These are phyloP conservation scores for Hoplostethus atlanticus DNA, from an alignment of 2,797 vertebrate genomes.

Conservation along the genomic window DNA sequence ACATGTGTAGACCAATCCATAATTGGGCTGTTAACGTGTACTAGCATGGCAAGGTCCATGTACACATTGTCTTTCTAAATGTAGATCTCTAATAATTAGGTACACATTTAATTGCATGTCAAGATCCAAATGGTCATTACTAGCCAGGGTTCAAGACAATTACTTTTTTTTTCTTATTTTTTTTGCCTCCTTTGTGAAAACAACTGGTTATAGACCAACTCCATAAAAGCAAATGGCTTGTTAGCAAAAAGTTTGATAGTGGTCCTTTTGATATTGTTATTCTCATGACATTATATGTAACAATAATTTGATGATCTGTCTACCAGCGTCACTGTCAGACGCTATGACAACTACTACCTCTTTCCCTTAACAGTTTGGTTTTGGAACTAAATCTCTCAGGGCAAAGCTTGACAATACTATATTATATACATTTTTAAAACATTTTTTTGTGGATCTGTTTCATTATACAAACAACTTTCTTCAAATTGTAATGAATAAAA, in stretches of 20 bases:
- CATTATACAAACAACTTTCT: not conserved
- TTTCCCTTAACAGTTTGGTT: not conserved
- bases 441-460: not conserved
- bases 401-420: not conserved
- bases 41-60: not conserved
- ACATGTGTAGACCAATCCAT: constrained; percentile 6
- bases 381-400: not conserved
- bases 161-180: no score
- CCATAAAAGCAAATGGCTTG: not conserved
- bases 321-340: not conserved
- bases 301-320: not conserved
- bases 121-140: not conserved
- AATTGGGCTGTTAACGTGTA: not conserved
- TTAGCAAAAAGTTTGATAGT: not conserved
- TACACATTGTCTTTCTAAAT: not conserved
- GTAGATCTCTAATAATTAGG: no score
- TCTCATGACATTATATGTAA: not conserved
- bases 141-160: constrained; percentile 2
- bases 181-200: not conserved
- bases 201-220: not conserved
- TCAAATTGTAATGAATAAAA: constrained; percentile 34
- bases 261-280: not conserved
- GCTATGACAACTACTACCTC: not conserved
- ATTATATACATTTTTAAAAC: not conserved
- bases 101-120: not conserved